Percentiles rank a stretch among this genome's conserved stretches.
Evolutionary conservation across 2,888 invertebrate genomes (phyloP).

Genomic region (Drosophila tripunctata): DNA sequence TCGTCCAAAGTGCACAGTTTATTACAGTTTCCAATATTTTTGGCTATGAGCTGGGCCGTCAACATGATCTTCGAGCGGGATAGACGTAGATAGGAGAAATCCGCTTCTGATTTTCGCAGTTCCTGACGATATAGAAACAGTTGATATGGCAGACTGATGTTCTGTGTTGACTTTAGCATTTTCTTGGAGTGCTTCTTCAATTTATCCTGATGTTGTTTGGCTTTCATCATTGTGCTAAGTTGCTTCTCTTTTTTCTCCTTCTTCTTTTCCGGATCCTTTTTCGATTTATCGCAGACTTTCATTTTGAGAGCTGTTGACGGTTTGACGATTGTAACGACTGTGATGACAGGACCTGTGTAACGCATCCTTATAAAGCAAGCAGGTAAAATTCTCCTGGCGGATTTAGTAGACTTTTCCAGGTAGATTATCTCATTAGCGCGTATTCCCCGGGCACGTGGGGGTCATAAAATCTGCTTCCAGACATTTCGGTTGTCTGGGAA

Average conservation of each 20-base stretch:
- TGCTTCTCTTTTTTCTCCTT: conserved; percentile 37
- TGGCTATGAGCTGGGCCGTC: conserved; percentile 63
- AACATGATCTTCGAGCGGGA: conserved; percentile 66
- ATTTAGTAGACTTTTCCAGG: conserved; percentile 22
- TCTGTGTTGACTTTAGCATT: neutral
- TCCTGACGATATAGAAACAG: conserved; percentile 70
- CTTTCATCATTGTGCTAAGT: conserved; percentile 24
- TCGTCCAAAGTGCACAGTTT: conserved; percentile 57
- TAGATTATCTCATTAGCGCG: conserved; percentile 51
- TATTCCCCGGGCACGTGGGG: conserved; percentile 34
- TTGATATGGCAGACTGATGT: conserved; percentile 45
- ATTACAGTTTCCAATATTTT: conserved; percentile 47
- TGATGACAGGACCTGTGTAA: conserved; percentile 10
- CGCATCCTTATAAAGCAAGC: conserved; percentile 43
- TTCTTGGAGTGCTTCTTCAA: conserved; percentile 32
- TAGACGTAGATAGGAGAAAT: conserved; percentile 62
- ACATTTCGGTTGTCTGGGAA: conserved; percentile 40
- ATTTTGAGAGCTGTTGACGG: conserved; percentile 22
- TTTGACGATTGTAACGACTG: neutral
- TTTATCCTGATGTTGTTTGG: conserved; percentile 30
- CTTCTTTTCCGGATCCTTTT: conserved; percentile 22
- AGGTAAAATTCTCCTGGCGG: conserved; percentile 41
- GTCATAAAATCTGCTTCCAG: conserved; percentile 46
- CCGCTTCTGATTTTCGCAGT: conserved; percentile 45
- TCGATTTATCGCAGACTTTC: conserved; percentile 24